phyloP scores from a whole-genome alignment of 2,797 vertebrate genomes.

The Psittacula echo region DNA sequence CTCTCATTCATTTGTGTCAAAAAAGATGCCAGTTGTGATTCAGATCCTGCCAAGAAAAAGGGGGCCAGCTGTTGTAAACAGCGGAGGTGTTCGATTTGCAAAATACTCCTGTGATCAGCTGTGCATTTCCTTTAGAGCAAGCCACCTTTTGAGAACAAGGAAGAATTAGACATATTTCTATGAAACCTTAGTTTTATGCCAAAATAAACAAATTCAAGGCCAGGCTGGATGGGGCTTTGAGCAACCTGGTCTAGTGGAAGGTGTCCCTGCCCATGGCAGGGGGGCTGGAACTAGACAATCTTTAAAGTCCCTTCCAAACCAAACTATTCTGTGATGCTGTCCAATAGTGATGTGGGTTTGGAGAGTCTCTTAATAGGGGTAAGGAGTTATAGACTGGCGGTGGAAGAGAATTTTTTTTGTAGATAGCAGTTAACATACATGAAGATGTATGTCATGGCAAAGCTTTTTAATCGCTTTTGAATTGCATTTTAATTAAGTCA shows the following conservation, averaged over 20 bases:
- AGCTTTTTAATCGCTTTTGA: not conserved
- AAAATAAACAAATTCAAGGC: not conserved
- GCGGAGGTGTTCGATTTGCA: not conserved
- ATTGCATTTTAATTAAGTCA: not conserved
- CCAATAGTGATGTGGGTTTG: not conserved
- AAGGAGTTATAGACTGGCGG: not conserved
- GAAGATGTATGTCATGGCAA: not conserved
- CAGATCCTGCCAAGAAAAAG: constrained; percentile 4
- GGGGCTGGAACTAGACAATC: not conserved
- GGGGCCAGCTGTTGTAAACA: not conserved
- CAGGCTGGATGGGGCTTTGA: not conserved
- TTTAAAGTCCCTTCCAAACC: no score
- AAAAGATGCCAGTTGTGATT: constrained; percentile 1
- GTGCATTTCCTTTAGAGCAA: not conserved
- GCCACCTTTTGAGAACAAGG: not conserved
- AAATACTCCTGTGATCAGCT: not conserved
- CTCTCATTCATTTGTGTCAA: not conserved
- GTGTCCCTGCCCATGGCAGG: not conserved
- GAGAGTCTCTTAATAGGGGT: not conserved
- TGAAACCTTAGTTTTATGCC: not conserved
- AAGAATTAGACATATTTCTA: not conserved
- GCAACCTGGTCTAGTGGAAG: not conserved
- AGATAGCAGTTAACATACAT: not conserved
- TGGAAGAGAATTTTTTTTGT: not conserved
- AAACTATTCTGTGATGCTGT: not conserved